phyloP scores from a whole-genome alignment of 2,797 vertebrate genomes.

The Vultur gryphus region DNA sequence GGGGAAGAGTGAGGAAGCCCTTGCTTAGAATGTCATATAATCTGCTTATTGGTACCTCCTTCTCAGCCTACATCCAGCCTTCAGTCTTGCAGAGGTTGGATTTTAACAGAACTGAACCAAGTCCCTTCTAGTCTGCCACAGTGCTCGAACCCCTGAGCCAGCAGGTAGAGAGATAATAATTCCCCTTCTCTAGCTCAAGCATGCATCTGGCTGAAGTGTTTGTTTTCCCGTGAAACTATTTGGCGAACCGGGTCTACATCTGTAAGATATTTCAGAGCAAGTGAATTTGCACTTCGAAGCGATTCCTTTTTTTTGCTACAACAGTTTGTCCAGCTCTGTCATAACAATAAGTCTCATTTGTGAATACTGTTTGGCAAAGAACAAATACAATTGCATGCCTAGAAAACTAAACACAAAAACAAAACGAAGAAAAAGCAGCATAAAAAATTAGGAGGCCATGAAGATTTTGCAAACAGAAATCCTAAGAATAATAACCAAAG shows the following conservation, averaged over 20 bases:
- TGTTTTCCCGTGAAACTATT: not conserved
- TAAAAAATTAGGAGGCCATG: not conserved
- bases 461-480: not conserved
- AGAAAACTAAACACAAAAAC: not conserved
- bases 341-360: not conserved
- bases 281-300: not conserved
- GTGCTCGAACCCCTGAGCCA: not conserved
- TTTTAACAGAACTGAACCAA: not conserved
- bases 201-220: not conserved
- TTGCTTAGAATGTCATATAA: not conserved
- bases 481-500: not conserved
- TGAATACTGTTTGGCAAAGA: not conserved
- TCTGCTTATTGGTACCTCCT: not conserved
- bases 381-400: not conserved
- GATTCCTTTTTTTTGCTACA: not conserved
- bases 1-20: not conserved
- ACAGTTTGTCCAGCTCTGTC: not conserved
- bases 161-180: not conserved
- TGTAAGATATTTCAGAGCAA: not conserved
- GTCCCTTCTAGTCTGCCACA: not conserved
- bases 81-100: not conserved
- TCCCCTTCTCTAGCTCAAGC: not conserved
- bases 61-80: not conserved
- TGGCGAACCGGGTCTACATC: not conserved
- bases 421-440: not conserved